Conservation (phyloP, 2,113 vertebrate species). For the Mobula birostris region DNA sequence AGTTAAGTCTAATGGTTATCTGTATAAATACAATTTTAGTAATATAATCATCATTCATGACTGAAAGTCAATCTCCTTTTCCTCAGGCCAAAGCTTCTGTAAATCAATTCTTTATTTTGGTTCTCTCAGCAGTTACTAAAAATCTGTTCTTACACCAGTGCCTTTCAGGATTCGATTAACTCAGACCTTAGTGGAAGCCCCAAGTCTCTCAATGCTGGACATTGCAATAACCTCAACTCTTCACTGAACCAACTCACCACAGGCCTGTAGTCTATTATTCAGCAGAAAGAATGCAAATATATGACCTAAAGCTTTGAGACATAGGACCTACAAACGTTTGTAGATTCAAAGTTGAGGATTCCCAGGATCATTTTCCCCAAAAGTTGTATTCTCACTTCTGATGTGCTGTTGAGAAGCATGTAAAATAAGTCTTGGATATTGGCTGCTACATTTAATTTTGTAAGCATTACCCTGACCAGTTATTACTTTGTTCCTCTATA, state of each 20-base stretch:
- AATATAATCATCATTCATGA: not conserved
- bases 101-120: not conserved
- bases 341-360: not conserved
- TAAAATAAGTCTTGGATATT: not conserved
- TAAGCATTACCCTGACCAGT: not conserved
- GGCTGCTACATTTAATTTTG: not conserved
- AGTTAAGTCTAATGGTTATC: not conserved
- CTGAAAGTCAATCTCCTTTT: not conserved
- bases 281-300: not conserved
- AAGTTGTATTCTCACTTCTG: too few species aligned
- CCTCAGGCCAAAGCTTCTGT: not conserved
- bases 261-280: not conserved
- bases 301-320: not conserved
- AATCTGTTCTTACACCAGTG: not conserved
- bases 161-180: not conserved
- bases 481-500: not conserved
- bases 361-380: not conserved
- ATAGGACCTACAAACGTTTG: too few species aligned
- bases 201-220: not conserved
- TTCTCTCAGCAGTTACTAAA: not conserved
- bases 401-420: not conserved
- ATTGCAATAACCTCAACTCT: not conserved
- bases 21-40: too few species aligned
- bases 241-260: too few species aligned
- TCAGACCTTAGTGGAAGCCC: not conserved